A percentile compares a stretch with the other conserved stretches of the same genome.
Conservation (phyloP, 1,140 invertebrate species). For the Hypsibius dujardini region DNA sequence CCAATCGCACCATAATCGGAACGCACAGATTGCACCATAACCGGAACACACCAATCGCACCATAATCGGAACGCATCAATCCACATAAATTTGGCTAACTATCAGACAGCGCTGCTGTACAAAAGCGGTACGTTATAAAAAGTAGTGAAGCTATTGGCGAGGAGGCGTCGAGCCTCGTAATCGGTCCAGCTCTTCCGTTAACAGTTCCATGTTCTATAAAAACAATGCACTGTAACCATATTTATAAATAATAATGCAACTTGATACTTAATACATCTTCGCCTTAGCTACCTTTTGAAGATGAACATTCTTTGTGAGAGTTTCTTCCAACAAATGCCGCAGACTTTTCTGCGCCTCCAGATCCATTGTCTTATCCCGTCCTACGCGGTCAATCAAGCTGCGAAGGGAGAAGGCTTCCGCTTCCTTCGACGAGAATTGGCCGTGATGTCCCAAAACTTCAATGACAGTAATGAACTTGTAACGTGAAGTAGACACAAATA, state of each 20-base stretch:
- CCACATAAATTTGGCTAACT: too few relatives aligned
- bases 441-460: not conserved
- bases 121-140: too few relatives aligned
- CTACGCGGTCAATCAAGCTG: not conserved
- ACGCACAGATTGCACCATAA: too few relatives aligned
- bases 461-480: not conserved
- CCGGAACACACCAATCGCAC: too few relatives aligned
- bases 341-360: constrained; percentile 31
- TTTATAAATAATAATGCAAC: too few relatives aligned
- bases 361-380: not conserved
- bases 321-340: constrained; percentile 39
- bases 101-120: too few relatives aligned
- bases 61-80: too few relatives aligned
- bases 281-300: constrained; percentile 34
- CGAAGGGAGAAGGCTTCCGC: not conserved
- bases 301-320: constrained; percentile 43
- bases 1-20: too few relatives aligned
- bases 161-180: not conserved
- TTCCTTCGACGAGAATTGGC: not conserved
- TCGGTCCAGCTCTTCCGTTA: constrained; percentile 14
- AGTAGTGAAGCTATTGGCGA: too few relatives aligned
- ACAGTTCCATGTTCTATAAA: constrained; percentile 14
- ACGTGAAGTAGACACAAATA: too few relatives aligned
- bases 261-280: too few relatives aligned
- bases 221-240: not conserved